Base-by-base conservation (phyloP, 1,140 invertebrate genomes). In the Drosophila malerkotliana region DNA sequence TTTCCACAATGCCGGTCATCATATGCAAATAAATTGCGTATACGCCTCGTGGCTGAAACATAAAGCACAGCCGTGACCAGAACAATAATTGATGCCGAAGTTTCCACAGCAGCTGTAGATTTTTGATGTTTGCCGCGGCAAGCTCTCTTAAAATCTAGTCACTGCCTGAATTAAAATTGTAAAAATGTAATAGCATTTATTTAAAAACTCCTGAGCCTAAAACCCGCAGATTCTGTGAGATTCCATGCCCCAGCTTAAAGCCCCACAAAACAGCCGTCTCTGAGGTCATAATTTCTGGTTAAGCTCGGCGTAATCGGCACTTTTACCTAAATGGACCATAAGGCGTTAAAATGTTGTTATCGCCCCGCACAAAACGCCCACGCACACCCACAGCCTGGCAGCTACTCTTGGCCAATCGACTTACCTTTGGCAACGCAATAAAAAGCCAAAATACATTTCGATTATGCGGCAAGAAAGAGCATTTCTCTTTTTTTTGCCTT, bases 261-360 rank as follows among this genome's bases (percentile, higher is more conserved):
- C 62, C n/a, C n/a, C 30, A 30, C 28, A 28, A 51, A 56, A 53
- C 26, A 58, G 21, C 64, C 69, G 57, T 61, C 81, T 56, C 77
- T 61, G 55, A 60, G 83, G 84, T 89, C 64, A 88, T 88, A 88
- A 89, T 88, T 88, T 88, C 79, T 83, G 58, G 79, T 88, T 88
- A 88, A 88, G 77, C 84, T 58, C 52, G 73, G 74, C 83, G 75
- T 82, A 87, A 87, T 89, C 85, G 83, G 76, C 83, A 88, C 79
- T 88, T 88, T 89, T 79, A 61, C 83, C 79, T 83, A 88, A 88
- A 88, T 88, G 83, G 83, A 79, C 84, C 84, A 88, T 88, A 83
- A 79, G 83, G 83, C 83, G 84, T 88, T 88, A 83, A 88, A 88
- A 88, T 83, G 84, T 72, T 87, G 83, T 88, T 88, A 87, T 88